These are phyloP conservation scores for Zootoca vivipara DNA, from an alignment of 2,113 vertebrate species.

Conservation along the genomic window DNA sequence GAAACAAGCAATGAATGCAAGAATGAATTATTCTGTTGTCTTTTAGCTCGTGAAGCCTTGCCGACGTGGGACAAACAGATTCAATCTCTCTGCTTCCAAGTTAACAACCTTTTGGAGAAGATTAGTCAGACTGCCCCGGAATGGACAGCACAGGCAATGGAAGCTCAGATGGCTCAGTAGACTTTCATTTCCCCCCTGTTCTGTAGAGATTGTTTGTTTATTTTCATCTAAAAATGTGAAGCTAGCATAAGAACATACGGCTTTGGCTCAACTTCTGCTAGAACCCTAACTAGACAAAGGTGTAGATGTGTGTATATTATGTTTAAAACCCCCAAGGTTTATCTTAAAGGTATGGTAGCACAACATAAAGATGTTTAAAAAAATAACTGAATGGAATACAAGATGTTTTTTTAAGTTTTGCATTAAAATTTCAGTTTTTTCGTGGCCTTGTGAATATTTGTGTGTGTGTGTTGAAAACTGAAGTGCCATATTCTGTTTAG, in stretches of 20 bases:
- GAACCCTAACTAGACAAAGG: constrained; percentile 29
- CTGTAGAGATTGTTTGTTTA: background rate
- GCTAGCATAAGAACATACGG: constrained; percentile 38
- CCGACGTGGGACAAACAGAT: constrained; percentile 99
- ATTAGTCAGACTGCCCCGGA: constrained; percentile 93
- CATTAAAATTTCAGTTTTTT: constrained; percentile 1
- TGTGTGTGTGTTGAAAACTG: constrained; percentile 36
- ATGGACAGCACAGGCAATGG: constrained; percentile 96
- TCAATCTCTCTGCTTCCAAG: constrained; percentile 98
- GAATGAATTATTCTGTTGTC: background rate
- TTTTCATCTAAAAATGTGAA: constrained; percentile 20
- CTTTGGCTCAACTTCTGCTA: constrained; percentile 25
- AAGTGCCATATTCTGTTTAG: constrained; percentile 60
- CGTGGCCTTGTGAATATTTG: constrained; percentile 4
- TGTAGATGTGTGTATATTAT: background rate
- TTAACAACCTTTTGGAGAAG: constrained; percentile 98
- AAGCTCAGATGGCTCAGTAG: constrained; percentile 96
- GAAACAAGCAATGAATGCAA: background rate
- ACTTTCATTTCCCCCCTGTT: background rate
- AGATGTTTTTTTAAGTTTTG: background rate
- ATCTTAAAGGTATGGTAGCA: background rate
- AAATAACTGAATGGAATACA: background rate
- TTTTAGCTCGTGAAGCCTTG: constrained; percentile 92
- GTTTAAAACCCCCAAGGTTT: background rate
- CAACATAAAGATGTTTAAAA: background rate